Conservation (phyloP, 2,113 vertebrate species). For the Myiozetetes cayanensis region DNA sequence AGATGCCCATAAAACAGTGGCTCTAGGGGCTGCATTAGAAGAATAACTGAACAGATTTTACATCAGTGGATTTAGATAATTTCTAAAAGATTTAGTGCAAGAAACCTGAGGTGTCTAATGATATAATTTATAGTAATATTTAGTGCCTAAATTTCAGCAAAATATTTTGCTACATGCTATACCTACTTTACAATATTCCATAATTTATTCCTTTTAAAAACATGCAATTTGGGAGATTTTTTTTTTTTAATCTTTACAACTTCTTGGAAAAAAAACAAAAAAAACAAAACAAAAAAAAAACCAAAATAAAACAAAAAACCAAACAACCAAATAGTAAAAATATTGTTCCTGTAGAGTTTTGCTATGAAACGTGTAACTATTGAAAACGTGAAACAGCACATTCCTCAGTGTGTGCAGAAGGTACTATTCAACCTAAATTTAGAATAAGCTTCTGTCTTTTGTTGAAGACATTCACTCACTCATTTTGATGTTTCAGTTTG, state of each 20-base stretch:
- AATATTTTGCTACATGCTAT: neutral
- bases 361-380: neutral
- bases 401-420: neutral
- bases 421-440: neutral
- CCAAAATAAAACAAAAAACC: no score
- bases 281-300: no score
- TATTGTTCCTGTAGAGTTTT: neutral
- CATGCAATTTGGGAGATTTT: neutral
- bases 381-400: neutral
- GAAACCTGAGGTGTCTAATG: slow-evolving; percentile 3
- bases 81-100: slow-evolving; percentile 61
- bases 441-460: neutral
- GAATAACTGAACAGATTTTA: slow-evolving; percentile 62
- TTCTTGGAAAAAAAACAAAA: neutral
- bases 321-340: neutral
- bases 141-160: neutral
- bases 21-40: slow-evolving; percentile 56
- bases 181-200: neutral
- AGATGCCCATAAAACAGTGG: slow-evolving; percentile 39
- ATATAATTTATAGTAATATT: neutral
- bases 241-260: neutral
- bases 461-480: neutral
- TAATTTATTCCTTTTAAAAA: neutral
- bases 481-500: neutral
- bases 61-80: slow-evolving; percentile 47